These are phyloP conservation scores for Eriocheir sinensis DNA, from an alignment of 1,140 invertebrate genomes.

Conservation along the genomic window DNA sequence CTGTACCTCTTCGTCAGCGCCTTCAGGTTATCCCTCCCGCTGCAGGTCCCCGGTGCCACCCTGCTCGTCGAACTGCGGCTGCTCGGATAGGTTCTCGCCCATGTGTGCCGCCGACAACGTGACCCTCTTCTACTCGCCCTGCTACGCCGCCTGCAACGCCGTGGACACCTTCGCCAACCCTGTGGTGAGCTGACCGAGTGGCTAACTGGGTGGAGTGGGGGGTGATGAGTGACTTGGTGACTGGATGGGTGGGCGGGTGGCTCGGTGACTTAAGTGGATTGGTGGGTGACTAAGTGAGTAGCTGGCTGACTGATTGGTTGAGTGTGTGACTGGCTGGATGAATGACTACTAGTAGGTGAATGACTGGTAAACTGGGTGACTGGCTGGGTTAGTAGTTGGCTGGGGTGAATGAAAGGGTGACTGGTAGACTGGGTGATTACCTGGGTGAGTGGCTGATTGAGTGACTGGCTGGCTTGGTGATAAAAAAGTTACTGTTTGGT, in stretches of 20 bases:
- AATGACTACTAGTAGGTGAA: too few species aligned
- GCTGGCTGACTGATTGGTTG: neutral
- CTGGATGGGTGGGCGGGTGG: neutral
- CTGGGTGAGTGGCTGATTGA: too few species aligned
- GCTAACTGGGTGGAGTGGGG: neutral
- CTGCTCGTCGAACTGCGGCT: slow-evolving; percentile 83
- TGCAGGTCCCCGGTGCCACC: neutral
- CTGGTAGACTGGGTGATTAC: too few species aligned
- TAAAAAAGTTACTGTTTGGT: too few species aligned
- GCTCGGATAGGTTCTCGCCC: slow-evolving; percentile 86
- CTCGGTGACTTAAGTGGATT: too few species aligned
- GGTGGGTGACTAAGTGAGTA: neutral
- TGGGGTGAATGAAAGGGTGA: too few species aligned
- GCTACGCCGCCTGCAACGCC: slow-evolving; percentile 86
- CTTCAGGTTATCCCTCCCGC: neutral
- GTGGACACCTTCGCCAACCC: slow-evolving; percentile 49
- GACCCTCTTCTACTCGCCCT: slow-evolving; percentile 87
- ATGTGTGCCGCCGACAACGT: slow-evolving; percentile 85
- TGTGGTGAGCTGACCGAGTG: slow-evolving; percentile 56
- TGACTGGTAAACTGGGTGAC: too few species aligned
- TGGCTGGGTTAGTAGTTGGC: too few species aligned
- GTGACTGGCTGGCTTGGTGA: too few species aligned
- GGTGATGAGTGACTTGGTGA: neutral
- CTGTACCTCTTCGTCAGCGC: neutral
- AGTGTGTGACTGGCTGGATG: too few species aligned